Conservation (phyloP, 2,113 vertebrate genomes). For the Panthera uncia region DNA sequence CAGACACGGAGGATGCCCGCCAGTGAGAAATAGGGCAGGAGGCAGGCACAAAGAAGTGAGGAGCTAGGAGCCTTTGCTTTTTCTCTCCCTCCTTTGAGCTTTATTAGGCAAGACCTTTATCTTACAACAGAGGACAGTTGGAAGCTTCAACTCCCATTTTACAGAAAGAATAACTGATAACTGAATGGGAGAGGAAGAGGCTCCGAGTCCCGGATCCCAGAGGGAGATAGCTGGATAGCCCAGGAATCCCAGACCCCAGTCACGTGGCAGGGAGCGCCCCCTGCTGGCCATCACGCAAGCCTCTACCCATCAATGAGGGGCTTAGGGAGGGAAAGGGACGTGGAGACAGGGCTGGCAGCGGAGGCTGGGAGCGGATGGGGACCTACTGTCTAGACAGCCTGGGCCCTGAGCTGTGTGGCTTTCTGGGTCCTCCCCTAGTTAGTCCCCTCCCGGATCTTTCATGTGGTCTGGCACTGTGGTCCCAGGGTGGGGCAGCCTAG, state of each 20-base stretch:
- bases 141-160: neutral
- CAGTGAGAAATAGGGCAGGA: neutral
- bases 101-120: conserved; percentile 7
- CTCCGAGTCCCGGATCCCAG: neutral
- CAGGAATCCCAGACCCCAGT: neutral
- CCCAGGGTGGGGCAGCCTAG: conserved; percentile 58
- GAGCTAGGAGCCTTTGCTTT: neutral
- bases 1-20: neutral
- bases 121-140: neutral
- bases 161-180: conserved; percentile 1
- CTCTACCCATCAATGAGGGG: neutral
- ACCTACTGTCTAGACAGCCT: conserved; percentile 60
- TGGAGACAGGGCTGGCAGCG: neutral
- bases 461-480: conserved; percentile 64
- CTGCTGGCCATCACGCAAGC: neutral
- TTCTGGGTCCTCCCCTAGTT: conserved; percentile 14
- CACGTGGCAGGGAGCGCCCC: neutral
- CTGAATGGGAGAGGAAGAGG: neutral
- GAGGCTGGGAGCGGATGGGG: neutral
- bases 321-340: neutral
- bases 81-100: conserved; percentile 7
- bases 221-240: neutral
- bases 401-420: conserved; percentile 36
- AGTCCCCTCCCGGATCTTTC: conserved; percentile 51
- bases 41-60: conserved; percentile 17